Evolutionary conservation across 2,888 invertebrate genomes (phyloP).

Genomic region (Phytoseiulus persimilis): DNA sequence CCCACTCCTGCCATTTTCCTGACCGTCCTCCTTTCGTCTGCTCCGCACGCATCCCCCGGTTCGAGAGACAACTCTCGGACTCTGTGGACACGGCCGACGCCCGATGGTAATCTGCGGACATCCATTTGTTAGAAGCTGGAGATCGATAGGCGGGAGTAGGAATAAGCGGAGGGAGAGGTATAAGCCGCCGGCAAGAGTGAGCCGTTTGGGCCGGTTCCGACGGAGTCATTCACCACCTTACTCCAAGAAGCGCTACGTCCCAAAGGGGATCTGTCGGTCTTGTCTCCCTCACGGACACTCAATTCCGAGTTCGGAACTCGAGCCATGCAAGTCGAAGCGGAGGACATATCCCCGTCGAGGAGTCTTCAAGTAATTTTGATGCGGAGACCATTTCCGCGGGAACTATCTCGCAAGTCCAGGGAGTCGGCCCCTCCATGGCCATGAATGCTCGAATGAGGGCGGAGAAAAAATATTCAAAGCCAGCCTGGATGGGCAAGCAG

Average conservation of each 20-base stretch:
- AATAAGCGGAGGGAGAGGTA: background rate
- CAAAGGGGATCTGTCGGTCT: background rate
- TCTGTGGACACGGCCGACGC: background rate
- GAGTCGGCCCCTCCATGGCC: too few species aligned
- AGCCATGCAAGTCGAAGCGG: background rate
- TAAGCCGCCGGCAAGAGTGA: background rate
- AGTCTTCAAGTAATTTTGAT: background rate
- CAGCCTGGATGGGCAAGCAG: too few species aligned
- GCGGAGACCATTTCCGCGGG: background rate
- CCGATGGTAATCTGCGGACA: background rate
- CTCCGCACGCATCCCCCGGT: background rate
- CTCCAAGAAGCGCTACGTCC: background rate
- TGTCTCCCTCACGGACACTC: background rate
- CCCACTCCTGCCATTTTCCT: conserved; percentile 5
- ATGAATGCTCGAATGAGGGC: too few species aligned
- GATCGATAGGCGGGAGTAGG: background rate
- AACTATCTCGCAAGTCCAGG: too few species aligned
- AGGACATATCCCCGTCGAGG: background rate
- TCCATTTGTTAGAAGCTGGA: background rate
- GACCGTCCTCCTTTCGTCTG: conserved; percentile 5
- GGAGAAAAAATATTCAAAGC: too few species aligned
- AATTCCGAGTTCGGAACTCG: background rate
- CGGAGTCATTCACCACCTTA: background rate
- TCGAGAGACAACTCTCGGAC: conserved; percentile 5
- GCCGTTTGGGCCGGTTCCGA: background rate